A percentile compares a stretch with the other conserved stretches of the same genome.
Evolutionary conservation across 2,113 vertebrate species (phyloP).

Genomic region (Alosa alosa): DNA sequence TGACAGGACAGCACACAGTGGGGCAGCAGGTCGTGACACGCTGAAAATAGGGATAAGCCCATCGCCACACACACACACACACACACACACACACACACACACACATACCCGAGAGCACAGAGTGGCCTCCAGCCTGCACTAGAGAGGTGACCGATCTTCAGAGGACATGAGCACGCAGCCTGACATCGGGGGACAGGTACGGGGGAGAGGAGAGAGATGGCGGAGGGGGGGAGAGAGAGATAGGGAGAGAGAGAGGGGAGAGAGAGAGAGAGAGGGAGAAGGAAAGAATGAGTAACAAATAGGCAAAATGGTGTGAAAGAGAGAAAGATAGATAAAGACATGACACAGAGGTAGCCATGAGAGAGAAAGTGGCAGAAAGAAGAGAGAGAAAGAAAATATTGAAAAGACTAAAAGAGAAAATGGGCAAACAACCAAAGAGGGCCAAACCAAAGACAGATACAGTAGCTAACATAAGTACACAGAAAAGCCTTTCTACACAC

Average conservation of each 20-base stretch:
- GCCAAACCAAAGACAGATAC: no score
- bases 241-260: neutral
- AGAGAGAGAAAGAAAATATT: slow-evolving; percentile 28
- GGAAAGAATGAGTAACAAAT: neutral
- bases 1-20: slow-evolving; percentile 65
- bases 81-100: neutral
- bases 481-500: no score
- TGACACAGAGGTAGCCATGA: neutral
- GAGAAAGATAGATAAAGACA: neutral
- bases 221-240: neutral
- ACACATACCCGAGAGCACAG: neutral
- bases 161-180: neutral
- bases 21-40: slow-evolving; percentile 55
- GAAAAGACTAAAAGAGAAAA: no score
- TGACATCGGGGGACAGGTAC: neutral
- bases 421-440: no score
- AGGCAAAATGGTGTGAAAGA: neutral
- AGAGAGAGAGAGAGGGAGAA: neutral
- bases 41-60: slow-evolving; percentile 63
- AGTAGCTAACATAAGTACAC: no score
- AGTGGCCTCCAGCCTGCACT: neutral
- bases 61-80: slow-evolving; percentile 48
- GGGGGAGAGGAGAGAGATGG: neutral
- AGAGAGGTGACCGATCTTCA: neutral
- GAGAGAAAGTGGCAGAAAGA: neutral